Evolutionary conservation across 2,888 invertebrate genomes (phyloP), one percentile per base, ranked within the genome.

Genomic region (Bedellia somnulentella): DNA sequence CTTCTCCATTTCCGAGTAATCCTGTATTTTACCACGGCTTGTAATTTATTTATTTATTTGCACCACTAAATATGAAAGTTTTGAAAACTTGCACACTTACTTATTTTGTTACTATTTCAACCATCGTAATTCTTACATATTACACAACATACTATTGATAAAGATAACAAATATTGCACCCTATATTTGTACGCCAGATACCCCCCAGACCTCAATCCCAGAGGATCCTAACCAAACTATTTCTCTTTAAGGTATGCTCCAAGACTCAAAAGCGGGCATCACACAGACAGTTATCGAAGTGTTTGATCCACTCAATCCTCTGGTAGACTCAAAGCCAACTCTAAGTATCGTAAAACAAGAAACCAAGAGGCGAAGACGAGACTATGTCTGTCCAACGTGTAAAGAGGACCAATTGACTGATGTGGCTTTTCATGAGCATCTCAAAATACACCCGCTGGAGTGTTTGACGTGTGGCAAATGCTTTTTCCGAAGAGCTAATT

Each of bases 381-480:
- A 71, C 49, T 67, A 50, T 32, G 48, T 64, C 2, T 75, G 75
- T 24, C 59, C 63, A 2, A 70, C 67, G 0, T 75, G 75, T 38
- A 71, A 71, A 39, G 81, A 82, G 39, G 81, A 82, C 46, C 89
- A 88, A 47, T 63, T 78, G 3, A 82, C 81, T 1, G 86, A 87
- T 9, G 78, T 80, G 8, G 75, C 81, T 6, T 90, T 84, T 52
- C 83, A 84, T 38, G 81, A 81, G 3, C 91, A 92, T 55, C 75
- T 91, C 21, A 84, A 84, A 45, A 78, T 84, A 24, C 92, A 92
- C 57, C 91, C 91, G 0, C 75, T 91, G 31, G 89, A 90, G 59
- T 92, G 92, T 43, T 80, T 84, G 36, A 83, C 87, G 11, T 92
- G 92, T 49, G 88, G 89, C 9, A 89, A 89, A 51, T 84, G 82